A percentile compares a stretch with the other conserved stretches of the same genome.
These are phyloP conservation scores for Diploptera punctata DNA, from an alignment of 2,888 invertebrate species.

Conservation along the genomic window DNA sequence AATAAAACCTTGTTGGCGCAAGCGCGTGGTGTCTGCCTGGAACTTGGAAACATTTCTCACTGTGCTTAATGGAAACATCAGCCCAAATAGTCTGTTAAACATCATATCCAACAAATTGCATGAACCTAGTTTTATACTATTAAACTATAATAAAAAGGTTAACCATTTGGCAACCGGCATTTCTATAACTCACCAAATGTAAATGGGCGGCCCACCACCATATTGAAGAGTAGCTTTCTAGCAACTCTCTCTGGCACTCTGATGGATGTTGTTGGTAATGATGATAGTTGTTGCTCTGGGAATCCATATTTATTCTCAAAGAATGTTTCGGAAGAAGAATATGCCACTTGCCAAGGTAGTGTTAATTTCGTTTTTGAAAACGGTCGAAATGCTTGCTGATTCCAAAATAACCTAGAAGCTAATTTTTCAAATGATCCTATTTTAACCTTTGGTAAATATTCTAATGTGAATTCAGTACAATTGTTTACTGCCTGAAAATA, in stretches of 20 bases:
- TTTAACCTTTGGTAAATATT: slow-evolving; percentile 51
- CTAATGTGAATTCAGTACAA: slow-evolving; percentile 52
- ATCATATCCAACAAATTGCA: no score
- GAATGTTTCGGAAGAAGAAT: slow-evolving; percentile 55
- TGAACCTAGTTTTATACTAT: no score
- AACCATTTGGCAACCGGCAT: no score
- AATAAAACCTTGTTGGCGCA: no score
- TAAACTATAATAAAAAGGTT: no score
- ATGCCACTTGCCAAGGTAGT: slow-evolving; percentile 52
- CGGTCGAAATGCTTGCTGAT: slow-evolving; percentile 24
- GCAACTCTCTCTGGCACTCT: slow-evolving; percentile 13
- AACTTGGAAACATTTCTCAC: no score
- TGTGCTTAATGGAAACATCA: no score
- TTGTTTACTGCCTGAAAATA: slow-evolving; percentile 52
- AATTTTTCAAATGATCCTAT: slow-evolving; percentile 46
- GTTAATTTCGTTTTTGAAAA: slow-evolving; percentile 42
- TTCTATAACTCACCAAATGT: slow-evolving; percentile 34
- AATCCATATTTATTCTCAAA: slow-evolving; percentile 58
- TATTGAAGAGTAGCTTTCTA: slow-evolving; percentile 19
- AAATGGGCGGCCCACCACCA: slow-evolving; percentile 32
- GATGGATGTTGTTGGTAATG: background rate
- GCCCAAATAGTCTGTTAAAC: no score
- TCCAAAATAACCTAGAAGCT: slow-evolving; percentile 26
- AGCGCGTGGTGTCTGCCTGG: no score
- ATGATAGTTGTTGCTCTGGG: slow-evolving; percentile 48